Conservation (phyloP, 2,113 vertebrate species). For the Galeopterus variegatus region DNA sequence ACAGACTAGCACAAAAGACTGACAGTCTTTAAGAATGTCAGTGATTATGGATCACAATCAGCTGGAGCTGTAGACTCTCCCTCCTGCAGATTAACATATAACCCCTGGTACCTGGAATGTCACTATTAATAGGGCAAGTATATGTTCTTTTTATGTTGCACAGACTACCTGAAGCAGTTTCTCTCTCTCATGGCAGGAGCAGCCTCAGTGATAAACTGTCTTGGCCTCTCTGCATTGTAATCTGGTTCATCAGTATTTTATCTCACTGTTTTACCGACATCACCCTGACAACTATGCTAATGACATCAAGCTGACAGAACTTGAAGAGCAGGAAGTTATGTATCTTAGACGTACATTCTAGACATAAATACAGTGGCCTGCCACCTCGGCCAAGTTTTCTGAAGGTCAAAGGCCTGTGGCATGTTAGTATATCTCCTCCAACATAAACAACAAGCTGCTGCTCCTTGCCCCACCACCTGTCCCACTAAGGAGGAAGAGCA, state of each 20-base stretch:
- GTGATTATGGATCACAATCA: neutral
- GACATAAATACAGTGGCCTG: constrained; percentile 33
- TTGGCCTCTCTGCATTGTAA: constrained; percentile 22
- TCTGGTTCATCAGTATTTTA: constrained; percentile 25
- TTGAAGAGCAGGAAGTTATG: constrained; percentile 20
- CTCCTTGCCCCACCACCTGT: neutral
- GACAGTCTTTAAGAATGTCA: constrained; percentile 8
- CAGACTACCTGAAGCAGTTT: constrained; percentile 16
- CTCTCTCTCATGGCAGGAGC: neutral
- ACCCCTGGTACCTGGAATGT: neutral
- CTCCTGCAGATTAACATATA: neutral
- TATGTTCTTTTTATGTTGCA: neutral
- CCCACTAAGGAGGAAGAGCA: neutral
- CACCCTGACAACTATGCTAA: constrained; percentile 3
- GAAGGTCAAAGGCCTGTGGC: constrained; percentile 42
- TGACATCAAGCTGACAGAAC: neutral
- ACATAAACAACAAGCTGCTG: neutral
- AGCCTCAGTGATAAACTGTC: neutral
- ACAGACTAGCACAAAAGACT: neutral
- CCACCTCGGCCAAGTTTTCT: constrained; percentile 35
- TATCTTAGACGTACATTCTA: neutral
- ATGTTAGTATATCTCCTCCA: neutral
- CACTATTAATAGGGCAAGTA: neutral
- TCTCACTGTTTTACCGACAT: constrained; percentile 31
- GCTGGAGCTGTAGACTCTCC: neutral